These are phyloP conservation scores for Mesorhabditis spiculigera DNA, from an alignment of 2,888 invertebrate species.

Conservation along the genomic window DNA sequence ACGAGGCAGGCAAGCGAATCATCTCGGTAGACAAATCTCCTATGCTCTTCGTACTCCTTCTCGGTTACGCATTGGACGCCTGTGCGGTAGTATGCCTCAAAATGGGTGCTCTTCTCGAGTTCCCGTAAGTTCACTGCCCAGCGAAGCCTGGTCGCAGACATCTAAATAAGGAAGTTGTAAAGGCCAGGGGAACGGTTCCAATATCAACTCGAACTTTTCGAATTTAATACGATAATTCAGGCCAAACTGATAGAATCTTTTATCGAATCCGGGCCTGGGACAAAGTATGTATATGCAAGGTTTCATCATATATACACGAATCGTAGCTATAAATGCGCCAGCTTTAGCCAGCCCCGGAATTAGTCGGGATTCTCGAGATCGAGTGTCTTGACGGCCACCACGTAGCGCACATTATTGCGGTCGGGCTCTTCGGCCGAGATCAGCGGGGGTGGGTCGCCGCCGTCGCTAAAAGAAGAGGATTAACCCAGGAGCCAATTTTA, in stretches of 20 bases:
- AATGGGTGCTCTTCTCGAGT: constrained; percentile 16
- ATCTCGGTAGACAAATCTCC: constrained; percentile 39
- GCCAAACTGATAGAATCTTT: too few relatives aligned
- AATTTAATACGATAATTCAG: too few relatives aligned
- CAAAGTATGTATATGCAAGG: neutral
- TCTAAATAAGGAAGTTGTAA: too few relatives aligned
- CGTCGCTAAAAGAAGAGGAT: constrained; percentile 6
- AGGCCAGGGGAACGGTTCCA: too few relatives aligned
- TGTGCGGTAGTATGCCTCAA: constrained; percentile 40
- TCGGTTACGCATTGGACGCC: constrained; percentile 41
- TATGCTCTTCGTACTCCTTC: constrained; percentile 43
- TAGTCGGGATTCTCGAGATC: neutral
- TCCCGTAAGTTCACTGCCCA: neutral
- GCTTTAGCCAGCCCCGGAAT: neutral
- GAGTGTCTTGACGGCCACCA: neutral
- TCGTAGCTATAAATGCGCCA: too few relatives aligned
- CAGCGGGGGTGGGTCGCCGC: constrained; percentile 6
- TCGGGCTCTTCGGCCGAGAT: constrained; percentile 7
- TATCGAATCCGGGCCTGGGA: too few relatives aligned
- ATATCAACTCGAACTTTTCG: too few relatives aligned
- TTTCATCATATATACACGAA: neutral
- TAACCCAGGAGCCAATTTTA: constrained; percentile 1
- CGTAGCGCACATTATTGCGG: too few relatives aligned
- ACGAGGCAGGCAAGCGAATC: constrained; percentile 49
- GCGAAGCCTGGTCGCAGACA: neutral